phyloP scores from a whole-genome alignment of 1,140 invertebrate genomes.

The Zaprionus camerounensis region DNA sequence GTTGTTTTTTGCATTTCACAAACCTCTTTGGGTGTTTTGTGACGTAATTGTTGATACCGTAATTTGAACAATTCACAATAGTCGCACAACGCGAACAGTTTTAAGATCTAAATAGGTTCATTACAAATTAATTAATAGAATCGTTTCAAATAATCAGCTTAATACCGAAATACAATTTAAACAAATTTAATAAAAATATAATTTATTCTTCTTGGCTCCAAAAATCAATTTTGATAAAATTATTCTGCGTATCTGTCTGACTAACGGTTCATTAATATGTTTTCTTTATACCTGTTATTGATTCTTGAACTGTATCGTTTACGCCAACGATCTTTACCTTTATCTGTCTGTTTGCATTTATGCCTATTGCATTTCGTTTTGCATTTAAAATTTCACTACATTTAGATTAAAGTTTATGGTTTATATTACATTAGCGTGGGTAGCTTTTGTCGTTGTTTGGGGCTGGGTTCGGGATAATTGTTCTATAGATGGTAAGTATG shows the following conservation, averaged over 20 bases:
- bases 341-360: constrained; percentile 33
- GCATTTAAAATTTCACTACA: constrained; percentile 67
- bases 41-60: constrained; percentile 73
- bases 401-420: constrained; percentile 74
- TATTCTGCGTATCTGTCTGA: constrained; percentile 27
- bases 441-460: constrained; percentile 33
- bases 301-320: constrained; percentile 19
- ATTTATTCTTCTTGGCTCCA: constrained; percentile 74
- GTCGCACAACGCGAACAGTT: constrained; percentile 76
- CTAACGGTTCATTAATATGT: constrained; percentile 16
- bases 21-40: constrained; percentile 56
- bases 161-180: constrained; percentile 74
- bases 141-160: constrained; percentile 61
- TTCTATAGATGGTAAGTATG: constrained; percentile 68
- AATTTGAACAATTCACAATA: constrained; percentile 82
- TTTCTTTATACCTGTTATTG: constrained; percentile 15
- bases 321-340: constrained; percentile 27
- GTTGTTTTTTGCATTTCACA: constrained; percentile 40
- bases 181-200: constrained; percentile 61
- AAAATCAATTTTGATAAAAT: constrained; percentile 51
- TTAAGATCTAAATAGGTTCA: constrained; percentile 53
- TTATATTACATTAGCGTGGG: constrained; percentile 68
- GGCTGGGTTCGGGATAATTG: constrained; percentile 62
- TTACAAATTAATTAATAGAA: constrained; percentile 77
- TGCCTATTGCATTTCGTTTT: constrained; percentile 53